Evolutionary conservation across 2,888 invertebrate genomes (phyloP), one percentile per base, ranked within the genome.

Genomic region (Temnothorax unifasciatus): DNA sequence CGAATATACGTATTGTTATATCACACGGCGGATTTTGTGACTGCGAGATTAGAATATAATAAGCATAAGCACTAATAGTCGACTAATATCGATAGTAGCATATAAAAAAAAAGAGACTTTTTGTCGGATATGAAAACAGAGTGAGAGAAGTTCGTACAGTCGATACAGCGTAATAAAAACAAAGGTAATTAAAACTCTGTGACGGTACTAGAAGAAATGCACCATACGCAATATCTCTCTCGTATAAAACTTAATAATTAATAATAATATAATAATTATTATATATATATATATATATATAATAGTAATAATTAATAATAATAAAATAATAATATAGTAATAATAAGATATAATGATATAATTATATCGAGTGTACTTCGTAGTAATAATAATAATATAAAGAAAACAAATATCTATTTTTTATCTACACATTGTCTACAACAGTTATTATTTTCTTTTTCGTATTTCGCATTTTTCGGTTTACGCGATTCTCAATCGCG

Each of bases 1-100:
- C 83, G 74, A 83, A 68, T 85, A 82, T 82, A 85, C 83, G 57
- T 82, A 76, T 82, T 87, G 81, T 76, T 86, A 91, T 92, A 91
- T 91, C 92, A 92, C 92, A 92, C 92, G 92, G 92, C 89, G 92
- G 89, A 94, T 93, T 93, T 94, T 92, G 90, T 93, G 93, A 93
- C 93, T 93, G 93, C 93, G 93, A 93, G 92, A 91, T 91, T 88
- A 86, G 73, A 90, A 74, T 86, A 88, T 84, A 87, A 91, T 86
- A 91, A 90, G 90, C 88, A 90, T 88, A 89, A 89, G 86, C 89
- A 86, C 87, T 89, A 88, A 84, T 85, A 89, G 79, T 88, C 87
- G 87, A 89, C 85, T 88, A 68, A 68, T 68, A 90, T 85, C 84
- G 75, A 82, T 86, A 87, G 77, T 86, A 86, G 84, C 75, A 76